phyloP scores from a whole-genome alignment of 2,888 invertebrate genomes.

The Cryptosula pallasiana region DNA sequence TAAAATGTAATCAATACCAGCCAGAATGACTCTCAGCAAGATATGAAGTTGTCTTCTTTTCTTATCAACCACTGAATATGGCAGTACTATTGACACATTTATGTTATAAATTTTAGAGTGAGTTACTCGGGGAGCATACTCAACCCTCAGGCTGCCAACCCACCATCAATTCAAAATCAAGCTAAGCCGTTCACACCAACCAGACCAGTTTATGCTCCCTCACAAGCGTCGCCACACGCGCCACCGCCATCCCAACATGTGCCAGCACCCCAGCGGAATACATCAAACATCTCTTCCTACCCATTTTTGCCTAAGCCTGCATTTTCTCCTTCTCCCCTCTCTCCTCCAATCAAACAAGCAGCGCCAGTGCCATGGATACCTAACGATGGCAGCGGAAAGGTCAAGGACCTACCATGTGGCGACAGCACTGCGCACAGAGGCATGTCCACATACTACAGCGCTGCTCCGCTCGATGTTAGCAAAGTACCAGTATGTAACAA shows the following conservation, averaged over 20 bases:
- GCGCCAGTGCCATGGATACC: conserved; percentile 5
- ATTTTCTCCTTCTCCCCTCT: conserved; percentile 1
- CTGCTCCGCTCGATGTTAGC: conserved; percentile 6
- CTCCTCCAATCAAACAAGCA: conserved; percentile 15
- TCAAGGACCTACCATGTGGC: conserved; percentile 5
- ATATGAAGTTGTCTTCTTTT: no score
- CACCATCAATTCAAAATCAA: neutral
- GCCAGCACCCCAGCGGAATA: neutral
- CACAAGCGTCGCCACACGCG: neutral
- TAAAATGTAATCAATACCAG: no score
- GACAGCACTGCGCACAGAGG: conserved; percentile 23
- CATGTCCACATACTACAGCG: conserved; percentile 10
- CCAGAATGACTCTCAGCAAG: no score
- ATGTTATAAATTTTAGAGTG: conserved; percentile 8
- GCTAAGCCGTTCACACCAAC: neutral
- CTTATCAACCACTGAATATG: no score
- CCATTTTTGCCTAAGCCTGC: neutral
- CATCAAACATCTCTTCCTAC: neutral
- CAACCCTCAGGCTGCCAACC: neutral
- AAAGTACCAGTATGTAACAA: conserved; percentile 16
- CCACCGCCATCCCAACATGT: no score
- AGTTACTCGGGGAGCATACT: conserved; percentile 8
- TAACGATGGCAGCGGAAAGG: neutral
- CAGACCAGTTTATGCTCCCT: neutral
- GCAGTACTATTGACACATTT: no score